Base-by-base conservation (phyloP, 2,797 vertebrate species). In the Pempheris klunzingeri region DNA sequence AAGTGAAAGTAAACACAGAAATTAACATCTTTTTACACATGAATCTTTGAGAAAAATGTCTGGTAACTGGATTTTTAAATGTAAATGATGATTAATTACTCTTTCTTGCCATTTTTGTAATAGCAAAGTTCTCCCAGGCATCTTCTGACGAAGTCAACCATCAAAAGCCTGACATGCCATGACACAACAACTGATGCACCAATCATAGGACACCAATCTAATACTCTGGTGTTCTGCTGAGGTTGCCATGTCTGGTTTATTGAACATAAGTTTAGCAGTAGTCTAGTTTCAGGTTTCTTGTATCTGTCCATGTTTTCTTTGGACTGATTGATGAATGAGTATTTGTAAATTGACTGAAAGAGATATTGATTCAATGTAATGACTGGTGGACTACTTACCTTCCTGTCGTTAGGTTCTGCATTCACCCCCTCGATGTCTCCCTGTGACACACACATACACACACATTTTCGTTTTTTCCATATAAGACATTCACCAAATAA, bases 391-490 rank as follows among this genome's bases (percentile, higher is more conserved):
- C 4, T 32, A 74, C 89, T 82, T 61, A 94, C 93, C 89, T 92
- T 92, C 52, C 93, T 90, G 87, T 93, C 92, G 5, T 91, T 93
- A 15, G 76, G 5, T 28, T 75, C 73, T 71, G 78, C 68, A 50
- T 67, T 80, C 55, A 60, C 24, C 0, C 80, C 92, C 8, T 88
- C 78, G 0, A 91, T 86, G 52, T 92, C 90, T 71, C 93, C 92
- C 93, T 92, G 77, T 41, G 75, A 88, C 15, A 81, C 0, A 59
- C 22, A 74, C 18, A 80, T 38, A 74, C 20, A 59, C n/a, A 46
- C 28, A 71, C 43, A 32, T n/a, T n/a, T n/a, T n/a, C n/a, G n/a
- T n/a, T n/a, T n/a, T n/a, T n/a, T n/a, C n/a, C n/a, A n/a, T n/a
- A n/a, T 36, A 39, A 6, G 4, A 53, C 18, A 17, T 1, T 53